Evolutionary conservation across 1,140 invertebrate genomes (phyloP), one percentile per base, ranked within the genome.

Genomic region (Drosophila lacteicornis): DNA sequence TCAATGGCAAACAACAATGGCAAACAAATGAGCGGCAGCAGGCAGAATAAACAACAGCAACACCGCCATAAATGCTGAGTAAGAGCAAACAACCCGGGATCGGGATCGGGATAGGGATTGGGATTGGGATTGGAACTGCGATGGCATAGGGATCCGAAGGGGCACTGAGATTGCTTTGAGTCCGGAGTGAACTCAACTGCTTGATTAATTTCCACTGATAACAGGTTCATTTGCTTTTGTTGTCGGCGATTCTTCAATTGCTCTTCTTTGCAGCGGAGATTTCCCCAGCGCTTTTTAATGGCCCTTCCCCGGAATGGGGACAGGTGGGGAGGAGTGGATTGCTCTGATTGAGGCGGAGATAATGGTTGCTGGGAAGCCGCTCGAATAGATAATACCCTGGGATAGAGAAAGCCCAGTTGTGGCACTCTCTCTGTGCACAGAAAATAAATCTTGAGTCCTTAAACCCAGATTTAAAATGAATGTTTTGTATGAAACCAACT

Each of bases 191-290:
- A 60, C 58, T 63, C 58, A 68, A 77, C 51, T 70, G 76, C 75
- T 84, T 91, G 88, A 91, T 91, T 91, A 91, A 91, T 91, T 91
- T 91, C 70, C 49, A 80, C 88, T 88, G 88, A 91, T 91, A 91
- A 91, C 88, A 91, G 88, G 81, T 91, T 88, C 83, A 91, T 91
- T 91, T 91, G 78, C 83, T 88, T 91, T 88, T 88, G 88, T 88
- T 88, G 76, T 65, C 83, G 83, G 83, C 84, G 82, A 73, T 80
- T 88, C 80, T 86, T 86, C 82, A 90, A 79, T 82, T 82, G 79
- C 79, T 90, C 76, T 58, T 59, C 67, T 47, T n/a, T 13, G 53
- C 36, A 25, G 53, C 53, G 19, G 43, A 81, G 71, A 80, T 75
- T 80, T 75, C 50, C 71, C 75, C 75, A 43, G 49, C 15, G 42